Percentiles rank a stretch among this genome's conserved stretches.
Evolutionary conservation across 2,888 invertebrate genomes (phyloP).

Genomic region (Lepidochitona cinerea): DNA sequence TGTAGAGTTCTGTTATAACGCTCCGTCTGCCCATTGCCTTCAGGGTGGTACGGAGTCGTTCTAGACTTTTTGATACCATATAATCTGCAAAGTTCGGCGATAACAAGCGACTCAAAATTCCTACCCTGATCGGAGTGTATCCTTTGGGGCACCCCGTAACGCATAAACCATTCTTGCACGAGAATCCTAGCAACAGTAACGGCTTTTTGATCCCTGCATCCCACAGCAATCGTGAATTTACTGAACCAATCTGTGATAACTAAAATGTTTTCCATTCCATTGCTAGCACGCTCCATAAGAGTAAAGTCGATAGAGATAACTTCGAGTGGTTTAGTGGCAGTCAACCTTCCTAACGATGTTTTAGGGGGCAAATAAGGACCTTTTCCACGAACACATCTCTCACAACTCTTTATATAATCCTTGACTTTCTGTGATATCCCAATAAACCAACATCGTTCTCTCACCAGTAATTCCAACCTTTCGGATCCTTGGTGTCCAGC

Average conservation of each 20-base stretch:
- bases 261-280: background rate
- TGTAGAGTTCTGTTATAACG: slow-evolving; percentile 21
- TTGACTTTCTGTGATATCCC: background rate
- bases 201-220: slow-evolving; percentile 15
- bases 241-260: background rate
- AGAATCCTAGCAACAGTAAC: slow-evolving; percentile 11
- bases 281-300: background rate
- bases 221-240: background rate
- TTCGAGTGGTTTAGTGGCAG: slow-evolving; percentile 1
- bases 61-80: background rate
- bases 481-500: slow-evolving; percentile 5
- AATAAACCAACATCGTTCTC: background rate
- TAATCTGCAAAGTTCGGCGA: background rate
- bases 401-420: background rate
- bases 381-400: background rate
- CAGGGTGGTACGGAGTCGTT: slow-evolving; percentile 24
- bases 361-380: background rate
- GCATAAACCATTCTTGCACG: background rate
- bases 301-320: background rate
- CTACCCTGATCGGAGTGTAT: background rate
- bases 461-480: background rate
- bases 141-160: background rate
- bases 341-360: background rate
- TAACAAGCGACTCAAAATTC: background rate
- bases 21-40: slow-evolving; percentile 17